Evolutionary conservation across 2,888 invertebrate species (phyloP).

Genomic region (Pseudoips prasinana): DNA sequence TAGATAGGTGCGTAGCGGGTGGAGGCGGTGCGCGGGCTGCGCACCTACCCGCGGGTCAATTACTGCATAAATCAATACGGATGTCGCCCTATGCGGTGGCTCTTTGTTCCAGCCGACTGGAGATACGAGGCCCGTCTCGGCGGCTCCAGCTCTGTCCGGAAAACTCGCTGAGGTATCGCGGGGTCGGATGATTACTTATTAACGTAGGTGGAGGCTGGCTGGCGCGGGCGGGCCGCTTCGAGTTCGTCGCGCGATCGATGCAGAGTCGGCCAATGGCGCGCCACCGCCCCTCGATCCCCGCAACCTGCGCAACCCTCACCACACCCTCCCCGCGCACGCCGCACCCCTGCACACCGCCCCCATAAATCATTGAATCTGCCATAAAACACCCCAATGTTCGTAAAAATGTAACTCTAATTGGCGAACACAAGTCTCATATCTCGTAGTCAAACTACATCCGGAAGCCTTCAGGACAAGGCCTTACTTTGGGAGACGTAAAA

Average conservation of each 20-base stretch:
- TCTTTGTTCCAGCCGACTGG: conserved; percentile 75
- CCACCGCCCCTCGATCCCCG: conserved; percentile 64
- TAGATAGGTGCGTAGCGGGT: conserved; percentile 57
- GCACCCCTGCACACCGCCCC: conserved; percentile 75
- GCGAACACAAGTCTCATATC: conserved; percentile 71
- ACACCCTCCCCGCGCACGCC: conserved; percentile 56
- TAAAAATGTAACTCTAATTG: conserved; percentile 81
- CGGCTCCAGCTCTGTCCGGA: conserved; percentile 74
- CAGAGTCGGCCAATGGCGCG: conserved; percentile 78
- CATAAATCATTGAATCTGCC: conserved; percentile 81
- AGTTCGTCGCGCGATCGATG: conserved; percentile 79
- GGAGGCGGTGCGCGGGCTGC: conserved; percentile 57
- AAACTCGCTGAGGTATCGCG: conserved; percentile 77
- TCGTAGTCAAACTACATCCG: conserved; percentile 61
- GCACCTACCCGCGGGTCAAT: conserved; percentile 72
- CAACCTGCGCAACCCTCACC: conserved; percentile 70
- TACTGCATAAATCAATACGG: conserved; percentile 75
- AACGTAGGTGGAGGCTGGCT: conserved; percentile 80
- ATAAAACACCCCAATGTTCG: conserved; percentile 79
- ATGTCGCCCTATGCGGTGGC: conserved; percentile 68
- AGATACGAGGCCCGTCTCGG: conserved; percentile 73
- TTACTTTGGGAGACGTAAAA: conserved; percentile 64
- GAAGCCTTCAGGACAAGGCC: conserved; percentile 48
- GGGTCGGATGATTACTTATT: conserved; percentile 82
- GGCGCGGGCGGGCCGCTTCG: conserved; percentile 75